Conservation (phyloP, 2,797 vertebrate species). For the Alfaro cultratus region DNA sequence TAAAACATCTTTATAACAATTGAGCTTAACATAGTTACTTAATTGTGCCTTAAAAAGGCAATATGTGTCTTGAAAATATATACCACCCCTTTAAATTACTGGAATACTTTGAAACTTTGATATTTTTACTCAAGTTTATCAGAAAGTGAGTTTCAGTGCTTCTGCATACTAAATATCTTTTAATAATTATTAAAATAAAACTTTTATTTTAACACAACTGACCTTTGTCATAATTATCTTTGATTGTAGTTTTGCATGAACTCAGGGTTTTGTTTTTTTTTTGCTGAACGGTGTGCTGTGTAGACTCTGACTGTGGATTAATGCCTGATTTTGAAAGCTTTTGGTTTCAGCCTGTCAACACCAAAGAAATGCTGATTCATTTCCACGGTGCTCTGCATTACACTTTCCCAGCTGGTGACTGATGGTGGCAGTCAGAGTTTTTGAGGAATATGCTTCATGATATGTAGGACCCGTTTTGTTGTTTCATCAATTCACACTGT, state of each 20-base stretch:
- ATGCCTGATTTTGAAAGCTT: constrained; percentile 37
- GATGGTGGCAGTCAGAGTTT: constrained; percentile 47
- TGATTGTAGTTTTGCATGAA: constrained; percentile 23
- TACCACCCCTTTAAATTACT: neutral
- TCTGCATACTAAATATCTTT: neutral
- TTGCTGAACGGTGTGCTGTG: constrained; percentile 13
- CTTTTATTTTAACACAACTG: constrained; percentile 13
- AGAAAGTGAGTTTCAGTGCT: neutral
- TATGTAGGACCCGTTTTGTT: constrained; percentile 35
- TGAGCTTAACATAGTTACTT: too few relatives aligned
- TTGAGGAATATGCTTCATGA: constrained; percentile 48
- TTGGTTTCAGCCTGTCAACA: constrained; percentile 41
- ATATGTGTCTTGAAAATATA: too few relatives aligned
- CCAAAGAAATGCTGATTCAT: constrained; percentile 65
- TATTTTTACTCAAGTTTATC: neutral
- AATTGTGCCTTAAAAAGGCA: too few relatives aligned
- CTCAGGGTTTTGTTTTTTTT: constrained; percentile 24
- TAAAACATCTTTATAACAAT: too few relatives aligned
- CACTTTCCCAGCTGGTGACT: constrained; percentile 40
- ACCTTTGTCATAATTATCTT: constrained; percentile 1
- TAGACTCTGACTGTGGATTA: constrained; percentile 22
- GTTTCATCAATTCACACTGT: constrained; percentile 65
- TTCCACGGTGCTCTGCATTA: constrained; percentile 54
- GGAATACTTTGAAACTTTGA: neutral
- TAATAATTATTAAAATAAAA: neutral